phyloP scores from a whole-genome alignment of 2,888 invertebrate species.

The Cheilosia variabilis region DNA sequence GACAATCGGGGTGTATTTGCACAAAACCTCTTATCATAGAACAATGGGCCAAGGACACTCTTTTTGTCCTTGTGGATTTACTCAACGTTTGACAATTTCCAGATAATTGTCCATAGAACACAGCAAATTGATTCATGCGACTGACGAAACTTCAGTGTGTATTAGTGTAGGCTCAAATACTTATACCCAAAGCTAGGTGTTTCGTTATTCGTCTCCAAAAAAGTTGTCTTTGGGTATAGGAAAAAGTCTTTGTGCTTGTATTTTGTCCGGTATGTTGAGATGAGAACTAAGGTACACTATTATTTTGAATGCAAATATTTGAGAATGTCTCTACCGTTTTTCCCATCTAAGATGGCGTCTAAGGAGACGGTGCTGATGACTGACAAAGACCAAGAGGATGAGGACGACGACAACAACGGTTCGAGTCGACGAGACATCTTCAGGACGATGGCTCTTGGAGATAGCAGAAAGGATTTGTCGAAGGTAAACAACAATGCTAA shows the following conservation, averaged over 20 bases:
- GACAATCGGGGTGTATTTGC: slow-evolving; percentile 27
- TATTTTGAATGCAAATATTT: slow-evolving; percentile 71
- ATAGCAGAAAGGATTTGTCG: slow-evolving; percentile 61
- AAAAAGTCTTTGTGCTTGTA: slow-evolving; percentile 2
- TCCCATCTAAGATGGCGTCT: slow-evolving; percentile 34
- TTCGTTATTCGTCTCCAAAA: background rate
- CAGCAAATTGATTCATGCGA: slow-evolving; percentile 62
- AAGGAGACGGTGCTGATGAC: slow-evolving; percentile 1
- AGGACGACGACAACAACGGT: background rate
- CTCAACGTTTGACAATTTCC: slow-evolving; percentile 60
- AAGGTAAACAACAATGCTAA: slow-evolving; percentile 65
- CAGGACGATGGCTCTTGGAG: slow-evolving; percentile 25
- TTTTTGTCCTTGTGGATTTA: slow-evolving; percentile 52
- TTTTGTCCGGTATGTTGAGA: slow-evolving; percentile 4
- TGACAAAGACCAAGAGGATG: background rate
- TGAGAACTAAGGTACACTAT: slow-evolving; percentile 15
- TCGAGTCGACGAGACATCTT: slow-evolving; percentile 18
- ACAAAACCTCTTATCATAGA: background rate
- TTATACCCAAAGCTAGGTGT: background rate
- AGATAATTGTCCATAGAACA: slow-evolving; percentile 63
- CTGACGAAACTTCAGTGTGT: slow-evolving; percentile 18
- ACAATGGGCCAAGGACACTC: slow-evolving; percentile 29
- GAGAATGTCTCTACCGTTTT: slow-evolving; percentile 43
- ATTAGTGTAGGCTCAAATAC: background rate
- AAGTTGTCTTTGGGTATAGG: background rate